Base-by-base conservation (phyloP, 1,140 invertebrate genomes). In the Lepidurus packardi region DNA sequence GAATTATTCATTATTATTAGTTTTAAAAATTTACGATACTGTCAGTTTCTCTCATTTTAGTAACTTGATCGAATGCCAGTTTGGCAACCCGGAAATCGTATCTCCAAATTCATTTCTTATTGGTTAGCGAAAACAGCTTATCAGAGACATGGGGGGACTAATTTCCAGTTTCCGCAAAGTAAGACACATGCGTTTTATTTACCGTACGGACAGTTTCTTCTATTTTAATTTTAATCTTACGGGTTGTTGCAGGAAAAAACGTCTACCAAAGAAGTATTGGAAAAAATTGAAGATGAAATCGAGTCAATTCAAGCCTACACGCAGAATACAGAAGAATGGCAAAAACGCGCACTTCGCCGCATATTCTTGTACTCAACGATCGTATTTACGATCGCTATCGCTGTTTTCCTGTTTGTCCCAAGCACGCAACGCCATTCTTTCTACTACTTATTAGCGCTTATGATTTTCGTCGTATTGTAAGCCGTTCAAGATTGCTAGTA, bases 381-480 rank as follows among this genome's bases (percentile, higher is more conserved):
- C n/a, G 81, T 93, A 7, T 97, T 95, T 84, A 87, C 94, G 16
- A 84, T 94, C 73, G 89, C 89, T 80, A 91, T 91, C 43, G 83
- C 92, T 8, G 80, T 92, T 78, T 92, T 93, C 83, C 81, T 92
- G 90, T 81, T 91, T 91, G 80, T 91, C 91, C 79, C 87, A 88
- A 77, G 88, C 88, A 76, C 87, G 91, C 84, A 86, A 89, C 43
- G 47, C 76, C 89, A 93, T 81, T 88, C 90, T 80, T 79, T 94
- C 16, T 86, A 92, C 80, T 92, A 92, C 82, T 89, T 90, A 41
- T 88, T 90, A 74, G 92, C 92, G 47, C 84, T 95, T 75, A 83
- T 95, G 3, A 84, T 92, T 43, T 91, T 94, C 82, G 92, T 93
- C 79, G 81, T 93, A 74, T 82, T 94, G 93, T 95, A 88, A 92